These are phyloP conservation scores for Vulpes ferrilata DNA, from an alignment of 2,113 vertebrate genomes.

Conservation along the genomic window DNA sequence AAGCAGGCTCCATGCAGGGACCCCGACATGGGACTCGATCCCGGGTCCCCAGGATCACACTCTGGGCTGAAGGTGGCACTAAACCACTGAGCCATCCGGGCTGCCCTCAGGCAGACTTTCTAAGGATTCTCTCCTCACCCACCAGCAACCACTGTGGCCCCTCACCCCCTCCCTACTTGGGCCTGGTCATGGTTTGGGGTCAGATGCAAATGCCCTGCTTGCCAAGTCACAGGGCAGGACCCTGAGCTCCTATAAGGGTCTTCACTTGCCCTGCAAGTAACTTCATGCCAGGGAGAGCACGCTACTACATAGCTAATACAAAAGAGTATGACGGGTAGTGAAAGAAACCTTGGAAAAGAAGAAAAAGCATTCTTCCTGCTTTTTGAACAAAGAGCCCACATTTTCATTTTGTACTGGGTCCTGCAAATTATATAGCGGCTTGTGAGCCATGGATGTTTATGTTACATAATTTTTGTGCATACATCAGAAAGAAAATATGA, in stretches of 20 bases:
- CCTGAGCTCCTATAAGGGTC: background rate
- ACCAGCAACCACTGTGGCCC: background rate
- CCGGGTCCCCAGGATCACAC: too few relatives aligned
- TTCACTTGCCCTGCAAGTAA: background rate
- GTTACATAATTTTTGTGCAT: background rate
- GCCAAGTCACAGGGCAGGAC: background rate
- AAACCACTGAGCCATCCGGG: too few relatives aligned
- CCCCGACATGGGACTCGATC: too few relatives aligned
- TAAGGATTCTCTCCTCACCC: background rate
- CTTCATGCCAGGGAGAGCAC: background rate
- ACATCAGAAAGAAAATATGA: constrained; percentile 17
- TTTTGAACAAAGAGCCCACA: background rate
- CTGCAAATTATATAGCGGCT: background rate
- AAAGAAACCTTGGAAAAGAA: background rate
- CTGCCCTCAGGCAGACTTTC: background rate
- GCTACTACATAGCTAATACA: background rate
- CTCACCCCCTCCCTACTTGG: rapidly evolving
- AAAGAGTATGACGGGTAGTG: background rate
- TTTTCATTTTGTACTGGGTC: background rate
- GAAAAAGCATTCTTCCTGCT: background rate
- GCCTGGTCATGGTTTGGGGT: background rate
- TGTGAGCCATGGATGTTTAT: background rate
- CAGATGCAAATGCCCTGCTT: background rate
- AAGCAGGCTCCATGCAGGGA: too few relatives aligned
- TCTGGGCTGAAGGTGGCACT: too few relatives aligned